A percentile compares a stretch with the other conserved stretches of the same genome.
Conservation (phyloP, 2,113 vertebrate species). For the Rhizomys pruinosus region DNA sequence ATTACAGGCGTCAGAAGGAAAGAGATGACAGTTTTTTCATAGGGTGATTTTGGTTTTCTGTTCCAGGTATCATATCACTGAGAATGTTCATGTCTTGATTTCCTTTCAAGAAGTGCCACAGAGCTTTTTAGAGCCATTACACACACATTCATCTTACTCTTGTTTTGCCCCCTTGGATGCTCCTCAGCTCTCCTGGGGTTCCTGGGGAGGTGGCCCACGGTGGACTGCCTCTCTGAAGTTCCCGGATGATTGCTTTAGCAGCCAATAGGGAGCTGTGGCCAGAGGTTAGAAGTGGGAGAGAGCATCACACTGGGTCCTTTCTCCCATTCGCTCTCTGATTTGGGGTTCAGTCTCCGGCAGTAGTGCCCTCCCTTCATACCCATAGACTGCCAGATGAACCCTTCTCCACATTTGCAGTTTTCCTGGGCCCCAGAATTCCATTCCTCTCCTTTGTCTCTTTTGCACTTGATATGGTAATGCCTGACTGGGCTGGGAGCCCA, state of each 20-base stretch:
- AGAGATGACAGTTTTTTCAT: neutral
- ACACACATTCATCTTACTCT: neutral
- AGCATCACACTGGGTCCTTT: neutral
- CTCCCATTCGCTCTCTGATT: neutral
- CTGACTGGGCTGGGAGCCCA: neutral
- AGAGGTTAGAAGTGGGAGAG: neutral
- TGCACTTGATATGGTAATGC: neutral
- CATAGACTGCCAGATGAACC: neutral
- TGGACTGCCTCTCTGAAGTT: neutral
- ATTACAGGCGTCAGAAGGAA: conserved; percentile 7
- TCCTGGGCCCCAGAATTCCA: neutral
- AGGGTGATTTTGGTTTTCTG: conserved; percentile 12
- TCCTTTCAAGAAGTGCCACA: neutral
- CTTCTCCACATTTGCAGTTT: neutral
- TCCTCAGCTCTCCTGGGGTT: neutral
- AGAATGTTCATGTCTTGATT: neutral
- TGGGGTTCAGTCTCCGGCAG: neutral
- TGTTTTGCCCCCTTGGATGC: neutral
- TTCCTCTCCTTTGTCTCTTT: neutral
- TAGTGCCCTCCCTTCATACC: neutral
- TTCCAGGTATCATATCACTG: neutral
- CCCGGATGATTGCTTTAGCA: neutral
- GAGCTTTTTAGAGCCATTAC: neutral
- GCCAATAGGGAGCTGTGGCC: neutral
- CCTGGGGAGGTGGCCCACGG: neutral